Conservation (phyloP, 2,797 vertebrate species). For the Arrhamphus sclerolepis region DNA sequence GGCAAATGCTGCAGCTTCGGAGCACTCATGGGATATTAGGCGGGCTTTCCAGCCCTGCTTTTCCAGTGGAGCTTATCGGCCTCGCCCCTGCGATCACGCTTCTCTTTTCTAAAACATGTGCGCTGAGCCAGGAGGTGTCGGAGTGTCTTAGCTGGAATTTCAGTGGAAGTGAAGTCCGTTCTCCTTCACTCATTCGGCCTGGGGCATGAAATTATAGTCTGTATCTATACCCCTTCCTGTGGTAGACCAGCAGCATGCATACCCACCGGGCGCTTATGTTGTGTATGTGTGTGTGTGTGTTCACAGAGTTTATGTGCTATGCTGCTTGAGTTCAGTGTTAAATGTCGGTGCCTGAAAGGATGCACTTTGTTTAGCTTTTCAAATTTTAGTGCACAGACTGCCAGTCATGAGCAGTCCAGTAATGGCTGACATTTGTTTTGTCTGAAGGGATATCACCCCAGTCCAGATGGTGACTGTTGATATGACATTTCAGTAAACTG, state of each 20-base stretch:
- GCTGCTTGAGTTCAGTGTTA: conserved; percentile 47
- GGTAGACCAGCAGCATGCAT: conserved; percentile 43
- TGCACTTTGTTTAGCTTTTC: conserved; percentile 49
- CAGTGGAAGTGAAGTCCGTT: conserved; percentile 72
- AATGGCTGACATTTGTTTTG: conserved; percentile 36
- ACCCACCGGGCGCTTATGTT: conserved; percentile 40
- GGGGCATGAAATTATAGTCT: conserved; percentile 66
- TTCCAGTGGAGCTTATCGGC: conserved; percentile 71
- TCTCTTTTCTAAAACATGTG: conserved; percentile 55
- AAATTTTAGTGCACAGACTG: conserved; percentile 34
- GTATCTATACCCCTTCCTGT: conserved; percentile 50
- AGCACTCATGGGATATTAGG: conserved; percentile 77
- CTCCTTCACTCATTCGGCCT: conserved; percentile 69
- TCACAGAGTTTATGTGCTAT: conserved; percentile 49
- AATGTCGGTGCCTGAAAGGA: conserved; percentile 31
- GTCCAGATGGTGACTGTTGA: conserved; percentile 20
- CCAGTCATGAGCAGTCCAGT: conserved; percentile 30
- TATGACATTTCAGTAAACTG: conserved; percentile 21
- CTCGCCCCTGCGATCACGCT: conserved; percentile 60
- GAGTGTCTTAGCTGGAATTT: conserved; percentile 66
- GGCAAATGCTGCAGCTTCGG: conserved; percentile 48
- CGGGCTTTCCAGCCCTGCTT: conserved; percentile 53
- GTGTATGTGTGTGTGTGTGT: conserved; percentile 52
- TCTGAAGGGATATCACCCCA: conserved; percentile 9
- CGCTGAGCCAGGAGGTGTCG: conserved; percentile 62